Evolutionary conservation across 53 echinoderm and acorn worm genomes (phyloP), one percentile per base, ranked within the genome.

Genomic region (Stichopus horrens): DNA sequence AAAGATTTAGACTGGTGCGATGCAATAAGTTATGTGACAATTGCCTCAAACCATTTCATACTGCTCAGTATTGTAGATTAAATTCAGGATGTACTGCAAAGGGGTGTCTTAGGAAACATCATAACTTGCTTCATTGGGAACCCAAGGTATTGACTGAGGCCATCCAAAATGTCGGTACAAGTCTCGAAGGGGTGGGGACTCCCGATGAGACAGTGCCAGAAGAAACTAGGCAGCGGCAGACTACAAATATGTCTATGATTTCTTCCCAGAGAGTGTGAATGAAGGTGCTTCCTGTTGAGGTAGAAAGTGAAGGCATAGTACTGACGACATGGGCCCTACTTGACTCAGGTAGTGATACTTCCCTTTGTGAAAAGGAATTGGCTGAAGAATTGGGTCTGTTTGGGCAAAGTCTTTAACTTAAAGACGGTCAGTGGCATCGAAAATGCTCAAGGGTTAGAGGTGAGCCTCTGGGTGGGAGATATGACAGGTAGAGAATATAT

Each of bases 91-190:
- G 94, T 55, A 23, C 77, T 4, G 57, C 22, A 9, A 8, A 90
- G 11, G 90, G 90, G 55, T 94, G 93, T 54, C 58, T 21, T 6
- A 58, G 90, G 51, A 94, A 90, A 71, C 92, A 94, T 79, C 90
- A 94, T n/a, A 52, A 84, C 8, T 67, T 92, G 23, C 89, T 94
- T 52, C 92, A 92, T 3, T 81, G 55, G 55, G 56, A 6, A 56
- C 58, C 81, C 81, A 57, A 81, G 9, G 18, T 5, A 57, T 54
- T 55, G 7, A n/a, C 53, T 18, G 21, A 58, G 14, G 60, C 0
- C 37, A 23, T 0, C 8, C 18, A 55, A 9, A 55, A 55, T 53
- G 52, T 16, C 52, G 68, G 68, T 8, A 82, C 14, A 13, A 4
- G 8, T 19, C 7, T 22, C 16, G n/a, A 52, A 20, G 57, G 53